Percentiles rank a stretch among this genome's conserved stretches.
Conservation (phyloP, 2,888 invertebrate genomes). For the Andrena haemorrhoa region DNA sequence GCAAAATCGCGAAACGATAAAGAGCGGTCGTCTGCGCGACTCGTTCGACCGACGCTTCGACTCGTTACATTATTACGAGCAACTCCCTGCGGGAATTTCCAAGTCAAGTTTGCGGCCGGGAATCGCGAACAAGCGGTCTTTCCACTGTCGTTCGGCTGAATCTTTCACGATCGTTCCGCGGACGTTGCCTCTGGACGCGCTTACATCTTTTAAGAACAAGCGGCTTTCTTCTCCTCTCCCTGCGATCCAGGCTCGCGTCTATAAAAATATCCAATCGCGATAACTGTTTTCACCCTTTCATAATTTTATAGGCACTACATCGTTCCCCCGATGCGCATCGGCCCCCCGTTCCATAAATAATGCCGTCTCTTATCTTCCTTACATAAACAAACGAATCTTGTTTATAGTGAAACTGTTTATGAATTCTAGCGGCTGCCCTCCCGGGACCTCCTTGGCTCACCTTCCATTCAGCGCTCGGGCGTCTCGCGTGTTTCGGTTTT, state of each 20-base stretch:
- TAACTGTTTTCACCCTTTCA: background rate
- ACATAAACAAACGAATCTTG: background rate
- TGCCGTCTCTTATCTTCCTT: background rate
- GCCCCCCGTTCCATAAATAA: background rate
- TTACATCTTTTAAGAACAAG: conserved; percentile 74
- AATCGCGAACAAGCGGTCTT: conserved; percentile 62
- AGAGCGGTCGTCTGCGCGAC: background rate
- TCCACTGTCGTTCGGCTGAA: conserved; percentile 74
- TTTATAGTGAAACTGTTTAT: background rate
- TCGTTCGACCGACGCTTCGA: conserved; percentile 14
- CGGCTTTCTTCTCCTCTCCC: conserved; percentile 33
- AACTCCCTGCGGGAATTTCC: conserved; percentile 58
- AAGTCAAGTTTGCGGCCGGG: conserved; percentile 45
- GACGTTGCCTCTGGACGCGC: conserved; percentile 70
- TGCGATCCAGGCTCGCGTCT: background rate
- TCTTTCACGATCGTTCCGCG: conserved; percentile 71
- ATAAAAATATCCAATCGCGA: conserved; percentile 8
- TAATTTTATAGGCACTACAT: background rate
- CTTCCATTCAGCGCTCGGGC: background rate
- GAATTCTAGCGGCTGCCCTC: background rate
- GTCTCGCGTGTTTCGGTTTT: too few relatives aligned
- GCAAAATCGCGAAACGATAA: conserved; percentile 47
- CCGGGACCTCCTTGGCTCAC: background rate
- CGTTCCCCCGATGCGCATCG: background rate
- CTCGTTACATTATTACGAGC: conserved; percentile 62